Evolutionary conservation across 2,797 vertebrate species (phyloP).

Genomic region (Distichodus sexfasciatus): DNA sequence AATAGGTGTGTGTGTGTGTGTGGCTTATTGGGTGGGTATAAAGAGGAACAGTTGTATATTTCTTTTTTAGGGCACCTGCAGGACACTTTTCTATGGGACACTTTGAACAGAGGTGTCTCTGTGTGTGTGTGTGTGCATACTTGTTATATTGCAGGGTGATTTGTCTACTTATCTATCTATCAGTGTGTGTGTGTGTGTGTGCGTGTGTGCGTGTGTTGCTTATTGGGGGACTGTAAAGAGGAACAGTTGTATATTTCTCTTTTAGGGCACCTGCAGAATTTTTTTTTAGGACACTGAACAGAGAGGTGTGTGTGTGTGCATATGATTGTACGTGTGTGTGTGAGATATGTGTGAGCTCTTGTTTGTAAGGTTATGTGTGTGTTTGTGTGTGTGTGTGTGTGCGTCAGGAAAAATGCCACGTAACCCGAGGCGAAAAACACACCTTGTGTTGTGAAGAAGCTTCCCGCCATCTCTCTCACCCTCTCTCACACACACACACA

Average conservation of each 20-base stretch:
- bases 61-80: conserved; percentile 9
- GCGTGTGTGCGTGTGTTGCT: background rate
- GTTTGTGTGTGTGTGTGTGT: too few relatives aligned
- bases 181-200: background rate
- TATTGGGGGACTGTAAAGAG: background rate
- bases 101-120: conserved; percentile 11
- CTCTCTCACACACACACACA: background rate
- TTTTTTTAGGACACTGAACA: conserved; percentile 11
- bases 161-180: too few relatives aligned
- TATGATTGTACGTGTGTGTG: too few relatives aligned
- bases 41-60: background rate
- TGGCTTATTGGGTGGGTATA: too few relatives aligned
- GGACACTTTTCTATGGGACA: conserved; percentile 1
- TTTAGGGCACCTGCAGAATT: conserved; percentile 7
- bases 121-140: background rate
- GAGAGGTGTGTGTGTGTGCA: background rate
- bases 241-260: conserved; percentile 1
- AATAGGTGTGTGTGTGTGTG: background rate
- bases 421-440: conserved; percentile 11
- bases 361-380: too few relatives aligned
- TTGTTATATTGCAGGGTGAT: too few relatives aligned
- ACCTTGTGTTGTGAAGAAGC: background rate
- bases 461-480: too few relatives aligned
- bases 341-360: too few relatives aligned
- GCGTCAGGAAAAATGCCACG: too few relatives aligned